phyloP scores from a whole-genome alignment of 1,140 invertebrate genomes.

The Drosophila mojavensis region DNA sequence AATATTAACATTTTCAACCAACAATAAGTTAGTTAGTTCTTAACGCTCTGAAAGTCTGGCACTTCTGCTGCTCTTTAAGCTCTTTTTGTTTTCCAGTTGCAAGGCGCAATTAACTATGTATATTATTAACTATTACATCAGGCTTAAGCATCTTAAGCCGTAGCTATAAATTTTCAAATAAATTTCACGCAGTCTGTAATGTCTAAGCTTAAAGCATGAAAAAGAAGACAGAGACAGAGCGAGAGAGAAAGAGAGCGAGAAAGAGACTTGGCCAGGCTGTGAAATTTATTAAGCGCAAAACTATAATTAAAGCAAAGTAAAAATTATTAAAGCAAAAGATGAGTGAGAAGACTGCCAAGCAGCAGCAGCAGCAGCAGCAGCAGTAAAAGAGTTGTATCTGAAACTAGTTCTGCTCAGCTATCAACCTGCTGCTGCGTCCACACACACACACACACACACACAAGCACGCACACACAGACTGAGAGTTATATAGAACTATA shows the following conservation, averaged over 20 bases:
- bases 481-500: slow-evolving; percentile 8
- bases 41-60: neutral
- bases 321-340: slow-evolving; percentile 75
- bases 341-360: slow-evolving; percentile 52
- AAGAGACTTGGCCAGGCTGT: slow-evolving; percentile 49
- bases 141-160: slow-evolving; percentile 26
- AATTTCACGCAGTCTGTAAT: slow-evolving; percentile 46
- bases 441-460: neutral
- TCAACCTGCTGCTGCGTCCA: slow-evolving; percentile 52
- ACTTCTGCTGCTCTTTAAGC: neutral
- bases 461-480: neutral
- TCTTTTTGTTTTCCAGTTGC: neutral
- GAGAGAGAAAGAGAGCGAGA: neutral
- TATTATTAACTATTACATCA: slow-evolving; percentile 37
- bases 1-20: slow-evolving; percentile 7
- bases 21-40: slow-evolving; percentile 5
- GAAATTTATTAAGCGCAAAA: slow-evolving; percentile 82
- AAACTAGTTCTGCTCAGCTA: slow-evolving; percentile 65
- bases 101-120: slow-evolving; percentile 29
- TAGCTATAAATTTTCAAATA: slow-evolving; percentile 51
- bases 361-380: slow-evolving; percentile 14
- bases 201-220: neutral
- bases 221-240: neutral
- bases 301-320: slow-evolving; percentile 83
- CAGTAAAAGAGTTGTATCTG: neutral